These are phyloP conservation scores for Amaurobius ferox DNA, from an alignment of 2,888 invertebrate genomes.

Conservation along the genomic window DNA sequence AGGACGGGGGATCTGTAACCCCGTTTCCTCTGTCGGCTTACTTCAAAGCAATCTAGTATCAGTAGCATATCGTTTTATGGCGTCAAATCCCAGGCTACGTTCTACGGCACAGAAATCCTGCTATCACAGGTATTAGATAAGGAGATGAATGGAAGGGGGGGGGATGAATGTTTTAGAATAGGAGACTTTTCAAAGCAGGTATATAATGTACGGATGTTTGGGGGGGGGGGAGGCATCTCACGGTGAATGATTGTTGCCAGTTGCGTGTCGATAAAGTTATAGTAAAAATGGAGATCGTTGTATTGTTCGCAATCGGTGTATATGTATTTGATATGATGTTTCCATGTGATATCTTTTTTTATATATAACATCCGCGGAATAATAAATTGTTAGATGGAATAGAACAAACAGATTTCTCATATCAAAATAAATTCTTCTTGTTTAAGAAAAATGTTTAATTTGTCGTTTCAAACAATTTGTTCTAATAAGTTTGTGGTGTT, in stretches of 20 bases:
- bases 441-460: too few relatives aligned
- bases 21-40: slow-evolving; percentile 33
- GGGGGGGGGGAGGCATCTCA: neutral
- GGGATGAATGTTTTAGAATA: slow-evolving; percentile 33
- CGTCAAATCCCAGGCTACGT: slow-evolving; percentile 60
- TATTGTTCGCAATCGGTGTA: slow-evolving; percentile 20
- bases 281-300: neutral
- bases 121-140: slow-evolving; percentile 53
- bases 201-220: neutral
- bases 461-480: too few relatives aligned
- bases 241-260: neutral
- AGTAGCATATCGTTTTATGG: slow-evolving; percentile 61
- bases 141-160: slow-evolving; percentile 11
- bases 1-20: neutral
- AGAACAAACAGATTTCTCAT: too few relatives aligned
- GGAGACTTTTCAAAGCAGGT: slow-evolving; percentile 4
- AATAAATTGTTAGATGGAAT: neutral
- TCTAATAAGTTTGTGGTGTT: too few relatives aligned
- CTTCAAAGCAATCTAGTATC: slow-evolving; percentile 51
- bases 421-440: too few relatives aligned
- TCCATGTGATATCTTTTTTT: neutral
- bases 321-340: neutral
- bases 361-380: neutral
- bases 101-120: slow-evolving; percentile 56
- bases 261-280: neutral